Evolutionary conservation across 2,797 vertebrate genomes (phyloP), one percentile per base, ranked within the genome.

Genomic region (Agapornis canus): DNA sequence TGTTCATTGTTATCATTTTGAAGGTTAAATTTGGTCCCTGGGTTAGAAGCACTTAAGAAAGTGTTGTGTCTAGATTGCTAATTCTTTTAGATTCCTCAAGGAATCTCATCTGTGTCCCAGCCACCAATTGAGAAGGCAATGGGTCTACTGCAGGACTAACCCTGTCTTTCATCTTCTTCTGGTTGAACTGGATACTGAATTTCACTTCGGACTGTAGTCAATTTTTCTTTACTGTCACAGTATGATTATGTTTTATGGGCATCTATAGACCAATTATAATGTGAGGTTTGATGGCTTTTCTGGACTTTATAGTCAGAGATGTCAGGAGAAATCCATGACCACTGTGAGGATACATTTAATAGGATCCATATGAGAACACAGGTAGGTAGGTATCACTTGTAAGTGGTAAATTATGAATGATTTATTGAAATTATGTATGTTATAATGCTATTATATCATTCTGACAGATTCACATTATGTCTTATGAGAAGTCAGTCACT

Each of bases 61-160:
- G 27, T 7, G 3, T 26, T 31, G 4, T 27, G 48, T 17, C 18
- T 14, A 1, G 19, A 56, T 15, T 16, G 43, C 49, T 3, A 20
- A 27, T 11, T 57, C 6, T 54, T 82, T 70, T 40, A 45, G 29
- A 17, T 68, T 77, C 13, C 22, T 61, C 11, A 39, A 11, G 15
- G 18, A 57, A 60, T 59, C 27, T 31, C 16, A 29, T 18, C 14
- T 57, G 59, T 90, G 25, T 61, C 29, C 13, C 11, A 77, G 43
- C 3, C 12, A 57, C 11, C 22, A 70, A 0, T 4, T 59, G 31
- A 39, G 13, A 11, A 25, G 8, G 6, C 26, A 89, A 8, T 22
- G 20, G 5, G 6, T 39, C 57, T 52, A 4, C 11, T 63, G 20
- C 12, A 79, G 48, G n/a, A 68, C 9, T 49, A 27, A 42, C 12